Conservation (phyloP, 2,888 invertebrate genomes). For the Argyresthia goedartella region DNA sequence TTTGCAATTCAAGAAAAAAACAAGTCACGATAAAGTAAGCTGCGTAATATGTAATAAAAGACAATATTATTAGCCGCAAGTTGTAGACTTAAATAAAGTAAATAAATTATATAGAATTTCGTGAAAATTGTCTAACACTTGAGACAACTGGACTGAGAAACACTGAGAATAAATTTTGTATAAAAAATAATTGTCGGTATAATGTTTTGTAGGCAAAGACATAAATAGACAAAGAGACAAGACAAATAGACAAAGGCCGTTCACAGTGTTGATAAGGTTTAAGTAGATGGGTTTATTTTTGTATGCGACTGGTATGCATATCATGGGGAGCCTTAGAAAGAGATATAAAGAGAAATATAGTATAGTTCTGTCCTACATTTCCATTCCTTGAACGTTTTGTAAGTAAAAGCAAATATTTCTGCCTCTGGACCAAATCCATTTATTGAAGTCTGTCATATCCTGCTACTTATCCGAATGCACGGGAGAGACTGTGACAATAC, state of each 20-base stretch:
- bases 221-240: too few species aligned
- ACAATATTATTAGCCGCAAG: slow-evolving; percentile 11
- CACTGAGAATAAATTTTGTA: slow-evolving; percentile 11
- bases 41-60: neutral
- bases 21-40: too few species aligned
- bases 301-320: slow-evolving; percentile 60
- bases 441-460: neutral
- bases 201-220: too few species aligned
- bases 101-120: neutral
- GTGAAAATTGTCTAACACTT: slow-evolving; percentile 15
- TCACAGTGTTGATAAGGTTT: slow-evolving; percentile 37
- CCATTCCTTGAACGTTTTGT: slow-evolving; percentile 6
- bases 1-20: neutral
- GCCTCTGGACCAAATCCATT: slow-evolving; percentile 23
- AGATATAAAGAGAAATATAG: slow-evolving; percentile 17
- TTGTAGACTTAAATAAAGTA: neutral
- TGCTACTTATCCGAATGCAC: neutral
- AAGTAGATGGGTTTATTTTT: slow-evolving; percentile 65
- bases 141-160: slow-evolving; percentile 30
- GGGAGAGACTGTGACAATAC: too few species aligned
- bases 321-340: slow-evolving; percentile 53
- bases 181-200: neutral
- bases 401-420: slow-evolving; percentile 23
- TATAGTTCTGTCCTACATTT: slow-evolving; percentile 1
- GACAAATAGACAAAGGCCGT: slow-evolving; percentile 5